A percentile compares a stretch with the other conserved stretches of the same genome.
phyloP scores from a whole-genome alignment of 2,888 invertebrate genomes.

The Isoperla grammatica region DNA sequence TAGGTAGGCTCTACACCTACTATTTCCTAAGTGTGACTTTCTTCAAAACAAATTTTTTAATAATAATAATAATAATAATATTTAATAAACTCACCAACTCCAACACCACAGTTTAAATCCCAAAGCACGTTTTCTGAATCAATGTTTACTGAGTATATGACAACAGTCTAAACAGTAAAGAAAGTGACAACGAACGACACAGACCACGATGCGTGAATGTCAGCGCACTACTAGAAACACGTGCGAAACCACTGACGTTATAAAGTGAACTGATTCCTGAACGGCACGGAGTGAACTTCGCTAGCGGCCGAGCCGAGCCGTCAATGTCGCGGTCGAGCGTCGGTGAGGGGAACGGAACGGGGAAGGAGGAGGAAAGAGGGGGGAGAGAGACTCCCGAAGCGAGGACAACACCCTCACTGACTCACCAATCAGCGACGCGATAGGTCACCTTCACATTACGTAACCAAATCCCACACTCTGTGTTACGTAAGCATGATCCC shows the following conservation, averaged over 20 bases:
- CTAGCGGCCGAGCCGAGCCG: neutral
- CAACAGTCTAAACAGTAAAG: too few species aligned
- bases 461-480: constrained; percentile 33
- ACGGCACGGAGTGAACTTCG: neutral
- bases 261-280: neutral
- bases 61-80: neutral
- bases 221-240: too few species aligned
- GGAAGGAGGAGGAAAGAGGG: constrained; percentile 29
- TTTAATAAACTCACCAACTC: constrained; percentile 7
- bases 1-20: too few species aligned
- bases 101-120: neutral
- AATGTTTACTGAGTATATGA: neutral
- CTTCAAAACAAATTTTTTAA: neutral
- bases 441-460: constrained; percentile 49
- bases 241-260: neutral
- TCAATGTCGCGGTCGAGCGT: constrained; percentile 15
- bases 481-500: constrained; percentile 28
- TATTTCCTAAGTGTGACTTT: too few species aligned
- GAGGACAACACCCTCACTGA: constrained; percentile 50
- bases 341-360: neutral
- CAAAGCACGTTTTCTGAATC: neutral
- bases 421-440: constrained; percentile 47
- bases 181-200: too few species aligned
- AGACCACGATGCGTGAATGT: too few species aligned
- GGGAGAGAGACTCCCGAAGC: constrained; percentile 38